Conservation (phyloP, 1,140 invertebrate genomes). For the Brachionus manjavacas region DNA sequence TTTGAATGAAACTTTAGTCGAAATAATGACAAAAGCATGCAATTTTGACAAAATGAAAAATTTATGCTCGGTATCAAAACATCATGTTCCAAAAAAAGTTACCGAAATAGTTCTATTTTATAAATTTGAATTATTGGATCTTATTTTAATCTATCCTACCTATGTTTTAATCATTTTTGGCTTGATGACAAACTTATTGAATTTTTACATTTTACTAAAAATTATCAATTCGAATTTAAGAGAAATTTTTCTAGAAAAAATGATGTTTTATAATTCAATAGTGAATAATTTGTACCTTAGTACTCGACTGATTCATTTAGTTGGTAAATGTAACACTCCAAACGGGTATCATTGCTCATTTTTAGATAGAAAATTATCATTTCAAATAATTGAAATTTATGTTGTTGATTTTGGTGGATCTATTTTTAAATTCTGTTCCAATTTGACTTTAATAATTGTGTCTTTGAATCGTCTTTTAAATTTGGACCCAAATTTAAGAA, state of each 20-base stretch:
- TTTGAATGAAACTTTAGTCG: not conserved
- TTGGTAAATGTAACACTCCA: not conserved
- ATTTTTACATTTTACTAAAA: not conserved
- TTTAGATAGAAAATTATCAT: not conserved
- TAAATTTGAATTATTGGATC: not conserved
- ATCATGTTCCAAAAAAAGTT: not conserved
- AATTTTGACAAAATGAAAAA: not conserved
- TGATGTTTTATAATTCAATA: conserved; percentile 25
- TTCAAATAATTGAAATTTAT: not conserved
- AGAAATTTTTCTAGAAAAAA: not conserved
- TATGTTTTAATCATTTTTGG: not conserved
- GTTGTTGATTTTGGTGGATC: conserved; percentile 3
- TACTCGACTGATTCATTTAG: not conserved
- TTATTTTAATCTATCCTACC: not conserved
- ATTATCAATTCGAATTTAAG: not conserved
- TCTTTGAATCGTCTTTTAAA: not conserved
- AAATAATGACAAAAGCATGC: not conserved
- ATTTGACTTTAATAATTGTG: not conserved
- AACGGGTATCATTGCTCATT: conserved; percentile 6
- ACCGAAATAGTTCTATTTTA: not conserved
- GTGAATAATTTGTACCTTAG: not conserved
- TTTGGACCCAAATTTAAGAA: not conserved
- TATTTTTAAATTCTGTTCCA: not conserved
- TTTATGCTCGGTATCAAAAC: not conserved
- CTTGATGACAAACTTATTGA: not conserved